A percentile compares a stretch with the other conserved stretches of the same genome.
phyloP scores from a whole-genome alignment of 2,113 vertebrate species.

The Cephalopterus ornatus region DNA sequence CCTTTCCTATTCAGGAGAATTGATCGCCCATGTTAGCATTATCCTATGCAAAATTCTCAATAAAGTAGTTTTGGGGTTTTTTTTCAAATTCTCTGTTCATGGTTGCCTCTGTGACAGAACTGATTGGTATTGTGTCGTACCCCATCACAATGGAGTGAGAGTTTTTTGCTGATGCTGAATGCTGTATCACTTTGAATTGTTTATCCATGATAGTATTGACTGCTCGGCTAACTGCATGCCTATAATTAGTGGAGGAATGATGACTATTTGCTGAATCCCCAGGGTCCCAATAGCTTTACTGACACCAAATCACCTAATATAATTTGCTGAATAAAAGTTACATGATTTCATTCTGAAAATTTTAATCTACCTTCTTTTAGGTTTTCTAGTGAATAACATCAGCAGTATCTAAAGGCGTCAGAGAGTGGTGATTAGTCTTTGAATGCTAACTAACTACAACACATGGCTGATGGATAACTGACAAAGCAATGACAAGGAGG shows the following conservation, averaged over 20 bases:
- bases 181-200: background rate
- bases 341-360: background rate
- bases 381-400: background rate
- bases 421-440: background rate
- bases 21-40: background rate
- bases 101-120: background rate
- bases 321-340: background rate
- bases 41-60: background rate
- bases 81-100: background rate
- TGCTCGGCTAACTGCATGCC: background rate
- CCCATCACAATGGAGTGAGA: background rate
- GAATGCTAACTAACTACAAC: background rate
- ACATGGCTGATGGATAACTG: background rate
- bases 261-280: background rate
- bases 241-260: background rate
- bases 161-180: background rate
- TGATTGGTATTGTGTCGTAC: background rate
- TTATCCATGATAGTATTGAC: background rate
- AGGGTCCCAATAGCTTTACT: background rate
- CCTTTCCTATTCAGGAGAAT: background rate
- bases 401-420: background rate
- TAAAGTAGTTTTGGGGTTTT: background rate
- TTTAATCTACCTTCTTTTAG: background rate
- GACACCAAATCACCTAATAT: background rate
- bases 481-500: background rate